Base-by-base conservation (phyloP, 2,113 vertebrate genomes). In the Mesoclemmys tuberculata region DNA sequence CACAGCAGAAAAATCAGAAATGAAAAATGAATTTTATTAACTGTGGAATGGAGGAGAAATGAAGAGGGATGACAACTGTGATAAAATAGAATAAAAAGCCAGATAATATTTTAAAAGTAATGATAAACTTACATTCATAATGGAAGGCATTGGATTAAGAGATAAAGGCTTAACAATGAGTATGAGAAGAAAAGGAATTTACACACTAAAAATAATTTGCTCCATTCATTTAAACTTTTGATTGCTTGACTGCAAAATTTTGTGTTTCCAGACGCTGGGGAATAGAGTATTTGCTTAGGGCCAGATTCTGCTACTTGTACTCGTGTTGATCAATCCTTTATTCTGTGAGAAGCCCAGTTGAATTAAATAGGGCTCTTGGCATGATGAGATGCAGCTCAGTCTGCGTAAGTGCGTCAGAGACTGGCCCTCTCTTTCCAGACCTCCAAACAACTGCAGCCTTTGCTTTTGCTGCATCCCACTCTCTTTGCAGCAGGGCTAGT, bases 11-110 rank as follows among this genome's bases (percentile, higher is more conserved):
- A 83, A 87, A 13, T 61, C 49, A 51, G 27, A 91, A 89, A 24
- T 85, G 48, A 94, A 85, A 58, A 81, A 92, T 75, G 10, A 51
- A 87, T 46, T 94, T 85, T 16, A 77, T 85, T 89, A 52, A 81
- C 10, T 82, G 54, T 81, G 54, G 87, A 95, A 87, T 56, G 52
- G 31, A 56, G 44, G 41, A 91, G 38, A 92, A 95, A 84, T 87
- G 12, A 82, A 90, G 24, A 51, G 12, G 19, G 27, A 58, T 46
- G 46, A 46, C n/a, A 58, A 54, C 26, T 8, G 3, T 56, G 79
- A 92, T 85, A 74, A 93, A 94, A 31, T 27, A 74, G 22, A 80
- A 95, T 35, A 84, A 93, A 77, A 74, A 29, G 2, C 6, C 14
- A 81, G 93, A 58, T 82, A 74, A 78, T 81, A 87, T n/a, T 54